Evolutionary conservation across 1,140 invertebrate genomes (phyloP).

Genomic region (Periplaneta americana): DNA sequence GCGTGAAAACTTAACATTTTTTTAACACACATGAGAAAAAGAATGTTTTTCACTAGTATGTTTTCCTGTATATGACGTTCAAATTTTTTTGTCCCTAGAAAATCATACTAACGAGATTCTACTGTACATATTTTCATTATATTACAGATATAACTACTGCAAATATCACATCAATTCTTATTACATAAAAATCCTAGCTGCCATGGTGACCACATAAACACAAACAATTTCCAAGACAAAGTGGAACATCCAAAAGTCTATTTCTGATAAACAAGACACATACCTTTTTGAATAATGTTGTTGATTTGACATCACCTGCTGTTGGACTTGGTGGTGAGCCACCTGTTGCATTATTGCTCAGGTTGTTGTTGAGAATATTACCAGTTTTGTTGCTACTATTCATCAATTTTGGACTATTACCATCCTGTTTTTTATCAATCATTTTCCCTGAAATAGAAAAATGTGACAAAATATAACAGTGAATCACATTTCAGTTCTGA

Average conservation of each 20-base stretch:
- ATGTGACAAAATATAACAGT: too few species aligned
- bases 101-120: too few species aligned
- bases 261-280: constrained; percentile 3
- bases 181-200: not conserved
- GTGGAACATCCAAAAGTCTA: not conserved
- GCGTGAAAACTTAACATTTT: constrained; percentile 13
- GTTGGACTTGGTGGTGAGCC: constrained; percentile 37
- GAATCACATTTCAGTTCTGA: too few species aligned
- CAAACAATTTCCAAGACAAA: not conserved
- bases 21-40: too few species aligned
- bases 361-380: constrained; percentile 33
- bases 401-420: constrained; percentile 28
- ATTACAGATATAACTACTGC: not conserved
- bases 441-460: constrained; percentile 43
- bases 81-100: too few species aligned
- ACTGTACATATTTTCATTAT: not conserved
- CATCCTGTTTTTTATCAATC: constrained; percentile 53
- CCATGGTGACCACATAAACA: not conserved
- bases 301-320: constrained; percentile 40
- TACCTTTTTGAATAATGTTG: constrained; percentile 55
- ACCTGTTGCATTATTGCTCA: constrained; percentile 37
- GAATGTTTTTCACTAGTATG: too few species aligned
- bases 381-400: constrained; percentile 27
- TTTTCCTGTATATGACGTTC: too few species aligned
- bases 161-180: not conserved